Evolutionary conservation across 2,888 invertebrate species (phyloP), one percentile per base, ranked within the genome.

Genomic region (Heliconius cydno): DNA sequence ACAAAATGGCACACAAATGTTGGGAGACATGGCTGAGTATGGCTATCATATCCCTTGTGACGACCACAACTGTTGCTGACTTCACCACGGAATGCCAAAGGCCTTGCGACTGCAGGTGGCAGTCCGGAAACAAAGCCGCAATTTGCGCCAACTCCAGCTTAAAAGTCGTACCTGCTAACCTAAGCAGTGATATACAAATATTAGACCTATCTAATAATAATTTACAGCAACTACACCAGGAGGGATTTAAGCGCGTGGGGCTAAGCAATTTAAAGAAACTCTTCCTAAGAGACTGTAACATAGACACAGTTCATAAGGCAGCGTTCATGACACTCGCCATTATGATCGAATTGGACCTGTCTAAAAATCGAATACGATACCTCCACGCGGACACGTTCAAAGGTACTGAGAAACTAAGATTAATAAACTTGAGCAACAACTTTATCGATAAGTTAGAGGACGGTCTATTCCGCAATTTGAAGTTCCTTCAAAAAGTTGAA

Each of bases 71-170:
- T 77, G 90, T 91, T 82, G 95, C 95, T 82, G 95, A 95, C 86
- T 96, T 96, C 90, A 95, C 96, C 80, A 95, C 96, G 70, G 95
- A 96, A 90, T 97, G 97, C 92, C 96, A 96, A 83, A 92, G 96
- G 83, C 95, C 95, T 28, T 98, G 98, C 92, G 96, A 97, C 88
- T 98, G 98, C 90, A 96, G 97, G 87, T 98, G 98, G 98, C 97
- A 97, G 79, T 97, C 97, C 38, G 98, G 98, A 0, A 98, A 97
- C 90, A 98, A 97, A 90, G 97, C 97, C 3, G 98, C 98, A 46
- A 97, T 98, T 86, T 98, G 98, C 92, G 96, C 96, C 75, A 96
- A 96, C 82, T 96, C 96, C 71, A 96, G 96, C 63, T 95, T 98
- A 38, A 96, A 93, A 80, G 89, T 95, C 52, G 96, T 98, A 75